phyloP scores from a whole-genome alignment of 30 jellyfish, hydroid and myxozoan species.

The Aurelia aurita region DNA sequence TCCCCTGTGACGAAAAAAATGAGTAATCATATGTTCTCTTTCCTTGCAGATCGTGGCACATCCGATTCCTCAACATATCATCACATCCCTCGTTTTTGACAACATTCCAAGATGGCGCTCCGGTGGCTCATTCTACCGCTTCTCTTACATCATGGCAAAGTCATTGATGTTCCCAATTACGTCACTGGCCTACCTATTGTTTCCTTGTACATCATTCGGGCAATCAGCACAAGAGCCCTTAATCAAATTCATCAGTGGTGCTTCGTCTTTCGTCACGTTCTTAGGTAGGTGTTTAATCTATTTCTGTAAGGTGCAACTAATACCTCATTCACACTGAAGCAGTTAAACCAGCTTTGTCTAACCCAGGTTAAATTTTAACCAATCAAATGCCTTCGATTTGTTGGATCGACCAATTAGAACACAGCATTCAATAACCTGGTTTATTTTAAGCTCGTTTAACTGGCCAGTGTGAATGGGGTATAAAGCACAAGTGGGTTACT shows the following conservation, averaged over 20 bases:
- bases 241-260: conserved; percentile 78
- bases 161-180: conserved; percentile 74
- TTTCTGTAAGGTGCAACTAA: too few species aligned
- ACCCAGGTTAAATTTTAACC: too few species aligned
- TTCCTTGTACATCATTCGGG: conserved; percentile 74
- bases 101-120: conserved; percentile 73
- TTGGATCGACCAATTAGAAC: too few species aligned
- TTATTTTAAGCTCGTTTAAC: too few species aligned
- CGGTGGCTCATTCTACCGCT: conserved; percentile 44
- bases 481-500: too few species aligned
- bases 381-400: too few species aligned
- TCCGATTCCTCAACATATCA: conserved; percentile 84
- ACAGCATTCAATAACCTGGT: too few species aligned
- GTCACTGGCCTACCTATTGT: conserved; percentile 57
- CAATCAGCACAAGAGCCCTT: conserved; percentile 71
- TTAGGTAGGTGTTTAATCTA: conserved; percentile 59
- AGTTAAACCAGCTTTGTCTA: too few species aligned
- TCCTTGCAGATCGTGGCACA: conserved; percentile 85
- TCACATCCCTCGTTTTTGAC: conserved; percentile 78
- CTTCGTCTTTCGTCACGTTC: conserved; percentile 84
- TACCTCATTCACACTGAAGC: too few species aligned
- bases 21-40: too few species aligned
- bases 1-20: too few species aligned
- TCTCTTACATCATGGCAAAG: conserved; percentile 37
- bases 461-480: too few species aligned